These are phyloP conservation scores for Coelogynopora nodosa DNA, from an alignment of 2,888 invertebrate species.

Conservation along the genomic window DNA sequence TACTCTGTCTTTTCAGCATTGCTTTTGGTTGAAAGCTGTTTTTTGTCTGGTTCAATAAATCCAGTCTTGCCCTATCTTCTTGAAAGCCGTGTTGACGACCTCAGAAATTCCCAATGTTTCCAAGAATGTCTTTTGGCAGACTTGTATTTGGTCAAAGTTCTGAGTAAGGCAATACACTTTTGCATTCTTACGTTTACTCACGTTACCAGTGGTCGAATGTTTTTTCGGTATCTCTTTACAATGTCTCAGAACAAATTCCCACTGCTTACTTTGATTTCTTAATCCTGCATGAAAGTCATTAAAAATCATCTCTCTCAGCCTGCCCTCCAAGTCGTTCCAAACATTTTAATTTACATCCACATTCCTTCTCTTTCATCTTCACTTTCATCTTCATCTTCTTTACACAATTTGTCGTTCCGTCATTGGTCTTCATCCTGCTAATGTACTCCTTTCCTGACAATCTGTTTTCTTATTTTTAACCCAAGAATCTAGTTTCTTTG, in stretches of 20 bases:
- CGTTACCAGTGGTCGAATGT: background rate
- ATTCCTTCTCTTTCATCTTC: background rate
- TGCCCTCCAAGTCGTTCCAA: background rate
- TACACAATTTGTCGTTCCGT: background rate
- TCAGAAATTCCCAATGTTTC: background rate
- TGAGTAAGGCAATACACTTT: background rate
- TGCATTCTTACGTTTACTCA: background rate
- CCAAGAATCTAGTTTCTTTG: background rate
- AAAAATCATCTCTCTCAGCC: background rate
- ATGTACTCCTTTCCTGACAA: background rate
- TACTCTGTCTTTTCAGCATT: background rate
- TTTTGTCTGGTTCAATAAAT: background rate
- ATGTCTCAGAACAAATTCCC: background rate
- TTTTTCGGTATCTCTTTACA: background rate
- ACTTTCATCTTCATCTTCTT: background rate
- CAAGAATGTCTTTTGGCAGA: background rate
- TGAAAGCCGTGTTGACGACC: background rate
- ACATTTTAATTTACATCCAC: background rate
- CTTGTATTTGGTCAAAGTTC: background rate
- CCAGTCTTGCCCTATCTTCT: background rate
- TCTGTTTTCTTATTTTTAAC: background rate
- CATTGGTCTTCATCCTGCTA: background rate
- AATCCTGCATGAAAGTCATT: background rate
- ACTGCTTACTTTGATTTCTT: background rate
- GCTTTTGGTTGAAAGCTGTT: background rate